Conservation (phyloP, 1,140 invertebrate species). For the Drosophila carrolli region DNA sequence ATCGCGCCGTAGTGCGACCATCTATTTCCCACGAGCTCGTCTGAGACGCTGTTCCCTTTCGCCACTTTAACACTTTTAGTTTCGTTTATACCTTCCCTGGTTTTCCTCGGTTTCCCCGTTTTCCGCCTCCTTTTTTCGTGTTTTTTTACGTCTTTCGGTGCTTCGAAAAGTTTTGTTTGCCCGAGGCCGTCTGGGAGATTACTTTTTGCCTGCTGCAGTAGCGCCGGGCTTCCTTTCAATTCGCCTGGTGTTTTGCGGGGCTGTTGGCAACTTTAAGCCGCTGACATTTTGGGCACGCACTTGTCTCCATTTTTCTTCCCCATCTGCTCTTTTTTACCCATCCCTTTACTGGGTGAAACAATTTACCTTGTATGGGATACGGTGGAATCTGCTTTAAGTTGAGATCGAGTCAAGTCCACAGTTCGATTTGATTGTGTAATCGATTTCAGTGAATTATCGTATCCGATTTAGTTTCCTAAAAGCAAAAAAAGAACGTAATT, state of each 20-base stretch:
- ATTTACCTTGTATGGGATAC: slow-evolving; percentile 17
- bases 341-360: neutral
- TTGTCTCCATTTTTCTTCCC: slow-evolving; percentile 39
- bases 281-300: slow-evolving; percentile 79
- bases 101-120: slow-evolving; percentile 1
- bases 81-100: slow-evolving; percentile 30
- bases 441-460: neutral
- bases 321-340: neutral
- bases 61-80: slow-evolving; percentile 79
- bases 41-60: slow-evolving; percentile 47
- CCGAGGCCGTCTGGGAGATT: slow-evolving; percentile 72
- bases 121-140: slow-evolving; percentile 7
- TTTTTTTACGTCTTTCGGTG: slow-evolving; percentile 22
- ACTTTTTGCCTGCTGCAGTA: slow-evolving; percentile 59
- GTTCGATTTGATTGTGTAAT: slow-evolving; percentile 1
- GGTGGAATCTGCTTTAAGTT: slow-evolving; percentile 8
- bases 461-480: neutral
- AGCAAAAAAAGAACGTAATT: neutral
- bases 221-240: slow-evolving; percentile 22
- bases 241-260: slow-evolving; percentile 24
- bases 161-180: slow-evolving; percentile 64
- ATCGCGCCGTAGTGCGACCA: slow-evolving; percentile 35
- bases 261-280: slow-evolving; percentile 70
- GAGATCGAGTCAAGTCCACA: neutral
- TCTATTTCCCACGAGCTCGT: slow-evolving; percentile 17